Base-by-base conservation (phyloP, 2,113 vertebrate genomes). In the Paradisaea rubra region DNA sequence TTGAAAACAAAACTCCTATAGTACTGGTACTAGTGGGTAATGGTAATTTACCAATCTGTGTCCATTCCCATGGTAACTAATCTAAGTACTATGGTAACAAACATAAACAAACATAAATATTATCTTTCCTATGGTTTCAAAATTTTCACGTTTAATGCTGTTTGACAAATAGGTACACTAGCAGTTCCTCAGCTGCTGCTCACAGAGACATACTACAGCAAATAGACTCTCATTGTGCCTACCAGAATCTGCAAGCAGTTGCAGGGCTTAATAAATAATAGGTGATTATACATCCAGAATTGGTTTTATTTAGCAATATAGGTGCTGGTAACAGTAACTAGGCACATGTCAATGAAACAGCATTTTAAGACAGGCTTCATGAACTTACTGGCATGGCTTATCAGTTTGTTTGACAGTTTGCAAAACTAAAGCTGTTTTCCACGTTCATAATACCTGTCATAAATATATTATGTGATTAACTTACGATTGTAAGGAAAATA, bases 81-180 rank as follows among this genome's bases (percentile, higher is more conserved):
- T 65, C 39, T 52, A 81, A 81, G 69, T 60, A 90, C 93, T 91
- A 86, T 88, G 60, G 93, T 63, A 93, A 94, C 93, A 91, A 91
- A 90, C 21, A 41, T 83, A 95, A 95, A 88, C 63, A 97, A 93
- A 93, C 52, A 77, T 59, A 91, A 94, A 86, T 74, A 93, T 73
- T 88, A 64, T 65, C 49, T 78, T 80, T 57, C 18, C 41, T 52
- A 54, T 93, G 52, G 80, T 92, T 49, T 76, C 60, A 35, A 78
- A 66, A 52, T 83, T 73, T 87, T 82, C 70, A 56, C 28, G 44
- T 89, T 88, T 66, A 93, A 92, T 47, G 27, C 11, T 80, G 39
- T 87, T 54, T 73, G 92, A 90, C 45, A 90, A 91, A 89, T 27
- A 88, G 69, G 60, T 74, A 44, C 31, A 69, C 57, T 33, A 53